A percentile compares a stretch with the other conserved stretches of the same genome.
Evolutionary conservation across 1,140 invertebrate species (phyloP).

Genomic region (Aphelinus atriplicis): DNA sequence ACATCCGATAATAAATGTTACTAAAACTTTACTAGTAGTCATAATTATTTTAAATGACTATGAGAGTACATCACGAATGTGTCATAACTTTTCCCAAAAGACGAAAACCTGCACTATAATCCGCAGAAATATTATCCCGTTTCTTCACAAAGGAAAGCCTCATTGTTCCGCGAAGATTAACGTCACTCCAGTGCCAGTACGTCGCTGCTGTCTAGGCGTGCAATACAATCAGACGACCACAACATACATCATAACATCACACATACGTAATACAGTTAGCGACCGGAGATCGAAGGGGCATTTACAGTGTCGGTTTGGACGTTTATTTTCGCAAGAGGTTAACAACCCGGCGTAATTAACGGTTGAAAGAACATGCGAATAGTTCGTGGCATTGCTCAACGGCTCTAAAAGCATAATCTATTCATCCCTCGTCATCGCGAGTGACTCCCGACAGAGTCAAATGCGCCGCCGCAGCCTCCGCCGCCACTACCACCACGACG

Average conservation of each 20-base stretch:
- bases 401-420: slow-evolving; percentile 17
- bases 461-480: not conserved
- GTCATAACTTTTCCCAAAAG: not conserved
- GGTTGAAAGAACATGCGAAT: not conserved
- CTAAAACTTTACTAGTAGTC: not conserved
- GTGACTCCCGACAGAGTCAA: not conserved
- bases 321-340: slow-evolving; percentile 37
- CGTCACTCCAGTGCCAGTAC: not conserved
- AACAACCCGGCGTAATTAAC: slow-evolving; percentile 27
- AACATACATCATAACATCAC: slow-evolving; percentile 19
- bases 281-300: slow-evolving; percentile 1
- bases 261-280: slow-evolving; percentile 16
- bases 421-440: slow-evolving; percentile 29
- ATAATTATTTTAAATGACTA: not conserved
- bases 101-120: not conserved
- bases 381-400: slow-evolving; percentile 1
- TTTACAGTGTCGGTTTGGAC: not conserved
- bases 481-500: not conserved
- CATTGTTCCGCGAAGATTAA: slow-evolving; percentile 10
- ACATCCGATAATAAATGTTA: not conserved
- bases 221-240: slow-evolving; percentile 4
- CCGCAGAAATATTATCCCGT: not conserved
- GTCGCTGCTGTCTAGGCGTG: not conserved
- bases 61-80: not conserved
- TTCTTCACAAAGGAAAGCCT: slow-evolving; percentile 2